A percentile compares a stretch with the other conserved stretches of the same genome.
phyloP scores from a whole-genome alignment of 2,113 vertebrate genomes.

The Melanotaenia duboulayi region DNA sequence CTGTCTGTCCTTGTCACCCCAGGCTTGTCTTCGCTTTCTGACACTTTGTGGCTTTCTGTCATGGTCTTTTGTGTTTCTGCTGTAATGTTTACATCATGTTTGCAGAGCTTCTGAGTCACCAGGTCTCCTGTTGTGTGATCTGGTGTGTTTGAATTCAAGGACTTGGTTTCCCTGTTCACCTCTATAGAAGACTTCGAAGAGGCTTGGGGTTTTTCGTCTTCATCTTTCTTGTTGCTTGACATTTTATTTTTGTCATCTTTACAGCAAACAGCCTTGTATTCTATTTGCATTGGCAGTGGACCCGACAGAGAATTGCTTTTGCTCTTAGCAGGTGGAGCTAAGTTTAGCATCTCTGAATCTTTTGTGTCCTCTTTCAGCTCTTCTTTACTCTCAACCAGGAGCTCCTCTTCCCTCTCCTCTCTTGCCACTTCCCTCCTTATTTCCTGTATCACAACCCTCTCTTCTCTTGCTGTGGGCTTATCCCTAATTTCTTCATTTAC shows the following conservation, averaged over 20 bases:
- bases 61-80: slow-evolving; percentile 26
- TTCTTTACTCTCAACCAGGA: slow-evolving; percentile 6
- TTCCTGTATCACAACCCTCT: slow-evolving; percentile 18
- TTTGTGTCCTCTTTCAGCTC: slow-evolving; percentile 42
- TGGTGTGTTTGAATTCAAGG: slow-evolving; percentile 26
- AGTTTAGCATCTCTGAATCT: slow-evolving; percentile 40
- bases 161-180: slow-evolving; percentile 33
- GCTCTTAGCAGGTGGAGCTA: slow-evolving; percentile 42
- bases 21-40: slow-evolving; percentile 34
- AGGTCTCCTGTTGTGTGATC: slow-evolving; percentile 13
- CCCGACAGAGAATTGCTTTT: slow-evolving; percentile 45
- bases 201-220: slow-evolving; percentile 27
- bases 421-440: slow-evolving; percentile 16
- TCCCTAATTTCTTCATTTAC: slow-evolving; percentile 32
- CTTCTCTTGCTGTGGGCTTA: slow-evolving; percentile 3
- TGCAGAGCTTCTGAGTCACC: slow-evolving; percentile 20
- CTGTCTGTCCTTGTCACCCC: slow-evolving; percentile 37
- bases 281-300: slow-evolving; percentile 80
- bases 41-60: slow-evolving; percentile 37
- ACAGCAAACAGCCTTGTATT: slow-evolving; percentile 83
- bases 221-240: slow-evolving; percentile 14
- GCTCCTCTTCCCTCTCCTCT: slow-evolving; percentile 20
- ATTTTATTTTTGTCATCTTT: slow-evolving; percentile 75
- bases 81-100: slow-evolving; percentile 28
- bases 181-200: slow-evolving; percentile 22